Conservation (phyloP, 2,113 vertebrate species). For the Oncorhynchus gorbuscha region DNA sequence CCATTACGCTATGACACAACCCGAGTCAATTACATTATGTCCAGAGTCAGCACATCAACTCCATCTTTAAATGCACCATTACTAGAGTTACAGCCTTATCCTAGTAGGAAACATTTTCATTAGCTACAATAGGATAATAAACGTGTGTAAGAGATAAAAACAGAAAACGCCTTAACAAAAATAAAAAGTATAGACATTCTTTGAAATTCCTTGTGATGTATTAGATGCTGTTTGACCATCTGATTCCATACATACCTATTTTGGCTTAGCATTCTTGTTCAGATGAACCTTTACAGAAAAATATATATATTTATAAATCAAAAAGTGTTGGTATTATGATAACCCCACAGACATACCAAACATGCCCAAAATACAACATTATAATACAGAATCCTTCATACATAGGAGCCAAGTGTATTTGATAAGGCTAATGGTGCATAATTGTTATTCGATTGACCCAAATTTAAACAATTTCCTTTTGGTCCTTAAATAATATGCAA, state of each 20-base stretch:
- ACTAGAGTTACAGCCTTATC: not conserved
- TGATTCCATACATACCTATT: not conserved
- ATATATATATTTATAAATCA: constrained; percentile 8
- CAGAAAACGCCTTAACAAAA: too few relatives aligned
- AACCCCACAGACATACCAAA: not conserved
- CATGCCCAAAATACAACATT: not conserved
- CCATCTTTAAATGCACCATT: not conserved
- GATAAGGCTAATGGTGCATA: constrained; percentile 52
- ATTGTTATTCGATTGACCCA: not conserved
- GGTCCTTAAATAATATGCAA: constrained; percentile 11
- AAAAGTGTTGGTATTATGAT: constrained; percentile 9
- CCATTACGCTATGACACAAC: not conserved
- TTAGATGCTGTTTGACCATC: not conserved
- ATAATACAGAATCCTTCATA: not conserved
- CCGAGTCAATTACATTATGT: not conserved
- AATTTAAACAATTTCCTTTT: constrained; percentile 15
- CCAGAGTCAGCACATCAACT: not conserved
- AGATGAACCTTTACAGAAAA: not conserved
- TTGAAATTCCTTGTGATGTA: not conserved
- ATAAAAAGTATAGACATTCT: not conserved
- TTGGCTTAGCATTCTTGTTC: constrained; percentile 18
- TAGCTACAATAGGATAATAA: not conserved
- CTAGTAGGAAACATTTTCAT: not conserved
- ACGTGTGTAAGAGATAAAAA: not conserved
- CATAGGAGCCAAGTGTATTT: constrained; percentile 21